Base-by-base conservation (phyloP, 2,888 invertebrate species). In the Trichogramma evanescens region DNA sequence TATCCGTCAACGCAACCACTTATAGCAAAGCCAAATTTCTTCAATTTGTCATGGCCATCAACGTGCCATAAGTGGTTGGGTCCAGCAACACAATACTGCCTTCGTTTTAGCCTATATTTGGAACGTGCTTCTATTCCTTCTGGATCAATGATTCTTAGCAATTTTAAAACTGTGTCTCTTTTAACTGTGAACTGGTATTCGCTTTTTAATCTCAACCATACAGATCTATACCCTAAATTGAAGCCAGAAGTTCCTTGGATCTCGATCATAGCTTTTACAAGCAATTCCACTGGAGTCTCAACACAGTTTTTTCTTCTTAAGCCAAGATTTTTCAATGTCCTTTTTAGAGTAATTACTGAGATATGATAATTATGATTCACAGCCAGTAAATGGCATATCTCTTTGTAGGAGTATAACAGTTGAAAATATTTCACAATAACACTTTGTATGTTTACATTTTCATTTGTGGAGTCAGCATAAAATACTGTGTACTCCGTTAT, bases 41-140 rank as follows among this genome's bases (percentile, higher is more conserved):
- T 59, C 4, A 59, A 42, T 7, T 59, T 54, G 26, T 59, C 55
- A 9, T 54, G 44, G 1, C 51, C 51, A 45, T 59, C 59, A 5
- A 39, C 4, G 38, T 59, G 59, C 50, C 50, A 54, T 6, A 50
- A 9, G 41, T 40, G 50, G 39, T 54, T 50, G 5, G 55, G 54
- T 2, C 59, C 54, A 7, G 39, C 40, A 4, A 58, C 53, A 13
- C 38, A n/a, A n/a, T 53, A 50, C 8, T 40, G 2, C 41, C 50
- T 44, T 10, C 45, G 26, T 50, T 42, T 43, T 10, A 50, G 44
- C 6, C 59, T 39, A 41, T 54, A 50, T 9, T 26, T 57, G 10
- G 13, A 49, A 5, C 41, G 40, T 4, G 6, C 26, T n/a, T 48
- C 49, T 41, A 56, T 39, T 44, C 57, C 57, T n/a, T 56, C 56